Base-by-base conservation (phyloP, 2,797 vertebrate genomes). In the Phrynocephalus vlangalii region DNA sequence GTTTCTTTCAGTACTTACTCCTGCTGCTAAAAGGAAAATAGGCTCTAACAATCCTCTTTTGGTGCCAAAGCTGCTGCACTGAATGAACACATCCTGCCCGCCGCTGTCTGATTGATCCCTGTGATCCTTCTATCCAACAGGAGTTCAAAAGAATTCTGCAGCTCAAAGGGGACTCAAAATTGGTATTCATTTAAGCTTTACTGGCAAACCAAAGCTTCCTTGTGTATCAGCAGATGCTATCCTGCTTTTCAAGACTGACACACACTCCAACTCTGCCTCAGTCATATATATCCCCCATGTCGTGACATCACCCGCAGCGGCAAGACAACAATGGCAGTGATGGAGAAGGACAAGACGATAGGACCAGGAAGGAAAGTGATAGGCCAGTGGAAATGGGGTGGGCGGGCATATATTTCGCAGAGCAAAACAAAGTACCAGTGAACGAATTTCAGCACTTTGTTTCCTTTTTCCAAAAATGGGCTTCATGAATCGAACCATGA, bases 21-120 rank as follows among this genome's bases (percentile, higher is more conserved):
- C 95, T 95, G 95, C 94, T 96, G 96, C 94, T 96, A 95, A 96
- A 95, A 94, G 94, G 93, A 96, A 96, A 96, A 96, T 94, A 94
- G 95, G 85, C 92, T 96, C 89, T 88, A 95, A 94, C 94, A 96
- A 97, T 97, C 95, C 91, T 95, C 94, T 96, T 96, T 96, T 90
- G 84, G 89, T 95, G 95, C 94, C 94, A 94, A 95, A 96, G 95
- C 94, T 88, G 90, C 92, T 95, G 91, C 88, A 91, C 91, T 94
- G 95, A 96, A 96, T 96, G 95, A 96, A 95, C 94, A 94, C 85
- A 95, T 94, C 95, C 94, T 94, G 94, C 89, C 93, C 93, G 94
- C 94, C 94, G 93, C 92, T 92, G 82, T 86, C 91, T 91, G 94
- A 96, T 96, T 97, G 96, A 96, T 96, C 92, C 93, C 86, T 83